Base-by-base conservation (phyloP, 2,113 vertebrate species). In the Chaenocephalus aceratus region DNA sequence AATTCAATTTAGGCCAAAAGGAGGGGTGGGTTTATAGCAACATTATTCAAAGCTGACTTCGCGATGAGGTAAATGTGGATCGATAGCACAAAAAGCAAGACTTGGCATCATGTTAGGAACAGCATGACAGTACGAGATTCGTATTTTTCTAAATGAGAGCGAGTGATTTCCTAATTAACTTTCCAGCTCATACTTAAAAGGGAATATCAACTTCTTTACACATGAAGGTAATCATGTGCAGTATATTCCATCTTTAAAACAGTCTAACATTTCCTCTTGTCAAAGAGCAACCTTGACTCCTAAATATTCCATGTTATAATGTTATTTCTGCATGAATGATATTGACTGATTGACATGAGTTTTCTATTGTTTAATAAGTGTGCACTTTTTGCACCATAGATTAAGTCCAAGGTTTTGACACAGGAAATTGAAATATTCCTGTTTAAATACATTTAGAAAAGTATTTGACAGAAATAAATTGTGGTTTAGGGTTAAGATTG, bases 1-100 rank as follows among this genome's bases (percentile, higher is more conserved):
- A 75, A 80, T 80, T 60, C 5, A 57, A 46, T 4, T 54, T n/a
- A 76, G 71, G 53, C 18, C 62, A 78, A 23, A 75, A 63, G 61
- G n/a, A 46, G n/a, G 14, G 63, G 36, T 11, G 26, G 10, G 41
- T 41, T 41, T 15, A 3, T 59, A 52, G 66, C 53, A 63, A 23
- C 71, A 23, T 66, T 18, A 75, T 65, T 41, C 21, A 36, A 30
- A n/a, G 36, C 21, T 48, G 58, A 53, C 68, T 75, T 34, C 62
- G 21, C 21, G 61, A 36, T 64, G 26, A 71, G 67, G 46, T 66
- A 36, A 23, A 45, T 34, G 73, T 23, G 57, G 18, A 72, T 68
- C 10, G 79, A 73, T 56, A 26, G 41, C 18, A 76, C 52, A 36
- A 58, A 45, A 76, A 18, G 21, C 13, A 9, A 73, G 36, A 60